Evolutionary conservation across 2,888 invertebrate species (phyloP).

Genomic region (Cyclophora albipunctata): DNA sequence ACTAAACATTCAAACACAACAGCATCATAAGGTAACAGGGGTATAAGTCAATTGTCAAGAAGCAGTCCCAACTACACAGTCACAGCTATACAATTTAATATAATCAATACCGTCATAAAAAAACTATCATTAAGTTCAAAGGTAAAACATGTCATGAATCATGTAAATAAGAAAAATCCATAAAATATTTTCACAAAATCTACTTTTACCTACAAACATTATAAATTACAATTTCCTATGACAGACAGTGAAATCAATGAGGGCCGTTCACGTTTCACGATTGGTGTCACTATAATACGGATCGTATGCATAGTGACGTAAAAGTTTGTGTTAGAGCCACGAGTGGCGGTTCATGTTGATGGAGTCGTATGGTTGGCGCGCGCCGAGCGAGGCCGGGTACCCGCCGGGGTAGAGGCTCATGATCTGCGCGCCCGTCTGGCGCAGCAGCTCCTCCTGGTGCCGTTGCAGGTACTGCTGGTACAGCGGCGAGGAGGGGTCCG

Average conservation of each 20-base stretch:
- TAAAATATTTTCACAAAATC: slow-evolving; percentile 43
- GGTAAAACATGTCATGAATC: slow-evolving; percentile 41
- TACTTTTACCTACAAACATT: slow-evolving; percentile 52
- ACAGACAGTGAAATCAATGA: slow-evolving; percentile 49
- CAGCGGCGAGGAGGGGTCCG: slow-evolving; percentile 78
- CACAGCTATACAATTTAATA: slow-evolving; percentile 23
- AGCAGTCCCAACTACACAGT: slow-evolving; percentile 33
- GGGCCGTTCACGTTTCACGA: no score
- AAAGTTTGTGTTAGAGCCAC: slow-evolving; percentile 73
- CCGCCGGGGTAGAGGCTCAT: slow-evolving; percentile 80
- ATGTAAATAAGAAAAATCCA: slow-evolving; percentile 37
- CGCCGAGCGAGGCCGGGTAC: slow-evolving; percentile 77
- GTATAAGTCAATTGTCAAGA: slow-evolving; percentile 17
- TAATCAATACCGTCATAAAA: slow-evolving; percentile 17
- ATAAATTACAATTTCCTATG: slow-evolving; percentile 58
- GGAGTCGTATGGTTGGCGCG: slow-evolving; percentile 82
- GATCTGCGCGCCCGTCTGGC: slow-evolving; percentile 77
- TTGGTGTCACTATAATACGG: no score
- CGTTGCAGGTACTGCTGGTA: slow-evolving; percentile 83
- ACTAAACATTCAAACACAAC: slow-evolving; percentile 14
- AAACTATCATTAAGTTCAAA: slow-evolving; percentile 26
- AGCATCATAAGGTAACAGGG: slow-evolving; percentile 7
- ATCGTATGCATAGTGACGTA: no score
- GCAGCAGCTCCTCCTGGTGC: slow-evolving; percentile 76
- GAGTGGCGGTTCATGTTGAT: slow-evolving; percentile 80